Evolutionary conservation across 2,888 invertebrate genomes (phyloP).

Genomic region (Cheiracanthium punctorium): DNA sequence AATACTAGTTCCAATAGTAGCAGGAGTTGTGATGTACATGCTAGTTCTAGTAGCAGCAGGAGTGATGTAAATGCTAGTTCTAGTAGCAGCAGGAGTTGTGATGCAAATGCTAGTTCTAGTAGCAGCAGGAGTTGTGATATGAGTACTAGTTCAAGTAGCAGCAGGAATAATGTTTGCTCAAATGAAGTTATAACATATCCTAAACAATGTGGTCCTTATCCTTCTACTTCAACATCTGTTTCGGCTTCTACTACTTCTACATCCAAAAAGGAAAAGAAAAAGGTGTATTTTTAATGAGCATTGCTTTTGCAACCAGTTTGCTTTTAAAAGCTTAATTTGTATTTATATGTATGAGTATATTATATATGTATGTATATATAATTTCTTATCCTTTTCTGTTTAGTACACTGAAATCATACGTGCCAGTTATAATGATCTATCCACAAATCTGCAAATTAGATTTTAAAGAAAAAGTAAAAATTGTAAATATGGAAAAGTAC

Average conservation of each 20-base stretch:
- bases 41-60: too few species aligned
- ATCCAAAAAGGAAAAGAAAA: slow-evolving; percentile 37
- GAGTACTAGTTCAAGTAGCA: background rate
- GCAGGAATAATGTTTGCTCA: background rate
- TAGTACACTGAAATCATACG: too few species aligned
- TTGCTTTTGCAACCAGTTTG: background rate
- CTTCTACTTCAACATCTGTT: background rate
- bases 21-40: too few species aligned
- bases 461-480: too few species aligned
- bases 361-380: too few species aligned
- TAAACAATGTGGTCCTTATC: background rate
- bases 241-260: background rate
- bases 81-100: background rate
- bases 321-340: background rate
- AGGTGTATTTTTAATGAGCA: slow-evolving; percentile 9
- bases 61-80: too few species aligned
- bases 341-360: too few species aligned
- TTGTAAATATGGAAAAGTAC: too few species aligned
- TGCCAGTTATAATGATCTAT: too few species aligned
- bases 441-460: too few species aligned
- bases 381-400: too few species aligned
- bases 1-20: too few species aligned
- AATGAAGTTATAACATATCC: background rate
- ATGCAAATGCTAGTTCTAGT: slow-evolving; percentile 2
- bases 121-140: background rate